Conservation (phyloP, 1,140 invertebrate genomes). For the Babylonia areolata region DNA sequence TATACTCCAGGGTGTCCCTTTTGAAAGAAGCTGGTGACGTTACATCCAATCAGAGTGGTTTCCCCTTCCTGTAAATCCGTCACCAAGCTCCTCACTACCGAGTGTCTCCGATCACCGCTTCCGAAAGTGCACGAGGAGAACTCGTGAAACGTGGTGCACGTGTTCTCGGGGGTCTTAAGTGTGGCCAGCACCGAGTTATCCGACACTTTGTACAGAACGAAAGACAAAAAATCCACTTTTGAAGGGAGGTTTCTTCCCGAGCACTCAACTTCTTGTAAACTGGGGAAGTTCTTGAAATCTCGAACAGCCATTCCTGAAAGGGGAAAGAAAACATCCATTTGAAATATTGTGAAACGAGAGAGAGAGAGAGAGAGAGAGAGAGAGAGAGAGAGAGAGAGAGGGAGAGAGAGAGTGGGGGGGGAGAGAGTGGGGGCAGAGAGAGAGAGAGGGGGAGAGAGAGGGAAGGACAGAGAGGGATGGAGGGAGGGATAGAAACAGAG, state of each 20-base stretch:
- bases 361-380: no score
- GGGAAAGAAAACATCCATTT: not conserved
- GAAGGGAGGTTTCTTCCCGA: not conserved
- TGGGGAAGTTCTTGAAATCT: not conserved
- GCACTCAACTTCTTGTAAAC: constrained; percentile 24
- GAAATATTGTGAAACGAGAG: no score
- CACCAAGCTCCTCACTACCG: constrained; percentile 9
- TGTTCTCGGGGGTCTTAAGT: not conserved
- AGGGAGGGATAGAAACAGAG: not conserved
- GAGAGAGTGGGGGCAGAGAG: no score
- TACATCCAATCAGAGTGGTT: not conserved
- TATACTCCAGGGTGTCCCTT: not conserved
- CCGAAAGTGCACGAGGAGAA: constrained; percentile 16
- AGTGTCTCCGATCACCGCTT: not conserved
- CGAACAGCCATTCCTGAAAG: constrained; percentile 10
- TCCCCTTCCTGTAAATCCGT: constrained; percentile 21
- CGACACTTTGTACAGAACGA: not conserved
- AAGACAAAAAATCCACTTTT: not conserved
- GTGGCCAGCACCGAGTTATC: constrained; percentile 1
- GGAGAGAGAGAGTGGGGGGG: no score
- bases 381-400: no score
- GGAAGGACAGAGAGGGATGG: not conserved
- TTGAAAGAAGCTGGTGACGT: not conserved
- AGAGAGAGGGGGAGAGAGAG: not conserved
- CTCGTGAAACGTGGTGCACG: constrained; percentile 19